Evolutionary conservation across 2,797 vertebrate genomes (phyloP).

Genomic region (Myotis myotis): DNA sequence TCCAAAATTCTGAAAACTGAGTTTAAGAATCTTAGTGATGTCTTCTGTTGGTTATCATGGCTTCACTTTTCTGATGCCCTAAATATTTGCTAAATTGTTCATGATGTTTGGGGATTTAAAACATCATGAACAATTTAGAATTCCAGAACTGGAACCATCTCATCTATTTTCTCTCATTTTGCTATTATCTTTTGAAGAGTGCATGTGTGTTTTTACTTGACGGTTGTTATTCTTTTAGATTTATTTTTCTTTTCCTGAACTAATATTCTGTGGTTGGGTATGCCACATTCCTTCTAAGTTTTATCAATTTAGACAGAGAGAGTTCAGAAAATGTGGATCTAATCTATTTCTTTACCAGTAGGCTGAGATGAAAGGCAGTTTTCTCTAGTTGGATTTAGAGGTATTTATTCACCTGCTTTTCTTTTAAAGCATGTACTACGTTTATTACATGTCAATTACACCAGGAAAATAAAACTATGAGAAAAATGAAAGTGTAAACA

Average conservation of each 20-base stretch:
- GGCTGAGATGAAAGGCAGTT: slow-evolving; percentile 40
- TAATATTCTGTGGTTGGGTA: background rate
- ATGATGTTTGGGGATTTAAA: background rate
- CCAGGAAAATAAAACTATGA: slow-evolving; percentile 42
- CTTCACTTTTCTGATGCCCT: background rate
- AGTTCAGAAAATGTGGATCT: slow-evolving; percentile 50
- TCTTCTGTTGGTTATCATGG: background rate
- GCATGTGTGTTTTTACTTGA: background rate
- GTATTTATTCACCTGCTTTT: slow-evolving; percentile 63
- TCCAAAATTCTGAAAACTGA: background rate
- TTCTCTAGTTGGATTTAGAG: slow-evolving; percentile 28
- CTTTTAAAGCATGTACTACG: slow-evolving; percentile 22
- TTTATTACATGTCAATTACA: slow-evolving; percentile 62
- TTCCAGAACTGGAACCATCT: background rate
- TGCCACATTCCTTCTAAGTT: slow-evolving; percentile 15
- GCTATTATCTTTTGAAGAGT: slow-evolving; percentile 30
- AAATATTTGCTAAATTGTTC: background rate
- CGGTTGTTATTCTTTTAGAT: slow-evolving; percentile 30
- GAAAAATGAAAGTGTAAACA: slow-evolving; percentile 43
- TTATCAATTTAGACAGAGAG: slow-evolving; percentile 37
- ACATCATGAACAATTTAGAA: background rate
- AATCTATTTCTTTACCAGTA: slow-evolving; percentile 44
- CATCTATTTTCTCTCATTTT: background rate
- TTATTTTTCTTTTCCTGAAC: slow-evolving; percentile 35
- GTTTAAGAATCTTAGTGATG: background rate